phyloP scores from a whole-genome alignment of 2,113 vertebrate species.

The Seriola quinqueradiata region DNA sequence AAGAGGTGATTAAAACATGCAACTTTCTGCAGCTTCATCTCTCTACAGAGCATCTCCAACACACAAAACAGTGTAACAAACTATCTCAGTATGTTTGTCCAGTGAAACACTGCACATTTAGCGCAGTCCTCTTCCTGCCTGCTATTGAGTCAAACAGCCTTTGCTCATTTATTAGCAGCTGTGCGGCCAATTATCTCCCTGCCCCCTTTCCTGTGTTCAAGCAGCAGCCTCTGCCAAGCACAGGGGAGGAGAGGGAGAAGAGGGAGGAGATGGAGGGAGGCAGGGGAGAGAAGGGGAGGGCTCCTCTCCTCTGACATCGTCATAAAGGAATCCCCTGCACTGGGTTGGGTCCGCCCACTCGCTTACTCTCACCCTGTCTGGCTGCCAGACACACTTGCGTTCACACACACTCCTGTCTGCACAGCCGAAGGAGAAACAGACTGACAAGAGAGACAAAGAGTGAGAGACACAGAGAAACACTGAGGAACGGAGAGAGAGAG shows the following conservation, averaged over 20 bases:
- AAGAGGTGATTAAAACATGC: background rate
- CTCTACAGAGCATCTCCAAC: background rate
- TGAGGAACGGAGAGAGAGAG: slow-evolving; percentile 3
- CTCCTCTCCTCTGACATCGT: slow-evolving; percentile 83
- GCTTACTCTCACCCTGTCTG: slow-evolving; percentile 85
- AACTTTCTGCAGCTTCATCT: background rate
- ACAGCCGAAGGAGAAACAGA: slow-evolving; percentile 59
- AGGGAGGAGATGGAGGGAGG: slow-evolving; percentile 9
- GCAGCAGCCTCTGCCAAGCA: slow-evolving; percentile 42
- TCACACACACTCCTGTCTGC: slow-evolving; percentile 79
- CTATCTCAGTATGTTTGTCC: slow-evolving; percentile 26
- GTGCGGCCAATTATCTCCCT: slow-evolving; percentile 83
- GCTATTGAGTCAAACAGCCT: slow-evolving; percentile 70
- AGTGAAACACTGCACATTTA: slow-evolving; percentile 43
- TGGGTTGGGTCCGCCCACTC: slow-evolving; percentile 73
- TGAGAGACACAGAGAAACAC: slow-evolving; percentile 39
- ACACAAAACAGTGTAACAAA: background rate
- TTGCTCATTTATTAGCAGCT: slow-evolving; percentile 85
- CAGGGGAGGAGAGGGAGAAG: slow-evolving; percentile 27
- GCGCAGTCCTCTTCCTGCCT: slow-evolving; percentile 55
- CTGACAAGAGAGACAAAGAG: slow-evolving; percentile 46
- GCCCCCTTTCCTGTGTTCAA: slow-evolving; percentile 85
- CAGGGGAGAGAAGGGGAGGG: slow-evolving; percentile 72
- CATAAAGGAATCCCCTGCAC: slow-evolving; percentile 88
- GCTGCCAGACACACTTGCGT: slow-evolving; percentile 82